Evolutionary conservation across 2,113 vertebrate genomes (phyloP).

Genomic region (Cryptomyrus ogoouensis): DNA sequence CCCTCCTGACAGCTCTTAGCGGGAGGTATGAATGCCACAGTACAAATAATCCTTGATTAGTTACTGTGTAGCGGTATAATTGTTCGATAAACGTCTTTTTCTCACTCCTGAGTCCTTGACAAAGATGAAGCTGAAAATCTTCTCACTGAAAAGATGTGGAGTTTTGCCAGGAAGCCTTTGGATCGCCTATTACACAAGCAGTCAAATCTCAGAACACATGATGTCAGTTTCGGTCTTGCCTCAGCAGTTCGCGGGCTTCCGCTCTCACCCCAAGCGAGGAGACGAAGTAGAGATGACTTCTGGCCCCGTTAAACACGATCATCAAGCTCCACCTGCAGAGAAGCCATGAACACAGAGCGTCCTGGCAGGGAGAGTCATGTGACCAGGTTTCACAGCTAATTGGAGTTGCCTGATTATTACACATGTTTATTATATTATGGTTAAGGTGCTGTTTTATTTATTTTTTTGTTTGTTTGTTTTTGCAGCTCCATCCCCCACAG

Average conservation of each 20-base stretch:
- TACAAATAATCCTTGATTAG: neutral
- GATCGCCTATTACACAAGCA: neutral
- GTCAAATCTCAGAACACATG: neutral
- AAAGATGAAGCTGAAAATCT: neutral
- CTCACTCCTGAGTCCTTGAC: neutral
- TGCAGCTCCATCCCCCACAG: neutral
- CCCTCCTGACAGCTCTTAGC: neutral
- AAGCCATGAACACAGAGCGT: neutral
- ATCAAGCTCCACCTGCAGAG: neutral
- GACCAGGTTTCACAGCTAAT: neutral
- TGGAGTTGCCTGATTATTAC: neutral
- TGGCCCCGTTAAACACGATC: neutral
- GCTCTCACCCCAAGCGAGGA: neutral
- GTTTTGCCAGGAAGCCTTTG: neutral
- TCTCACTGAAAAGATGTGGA: neutral
- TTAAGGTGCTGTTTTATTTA: neutral
- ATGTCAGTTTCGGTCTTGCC: neutral
- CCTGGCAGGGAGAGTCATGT: neutral
- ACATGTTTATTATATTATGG: neutral
- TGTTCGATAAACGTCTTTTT: neutral
- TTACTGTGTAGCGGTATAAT: neutral
- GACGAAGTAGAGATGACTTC: neutral
- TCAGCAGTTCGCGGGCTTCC: neutral
- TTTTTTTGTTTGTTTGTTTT: neutral
- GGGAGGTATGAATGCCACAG: neutral